phyloP scores from a whole-genome alignment of 2,888 invertebrate genomes.

The Platycnemis pennipes region DNA sequence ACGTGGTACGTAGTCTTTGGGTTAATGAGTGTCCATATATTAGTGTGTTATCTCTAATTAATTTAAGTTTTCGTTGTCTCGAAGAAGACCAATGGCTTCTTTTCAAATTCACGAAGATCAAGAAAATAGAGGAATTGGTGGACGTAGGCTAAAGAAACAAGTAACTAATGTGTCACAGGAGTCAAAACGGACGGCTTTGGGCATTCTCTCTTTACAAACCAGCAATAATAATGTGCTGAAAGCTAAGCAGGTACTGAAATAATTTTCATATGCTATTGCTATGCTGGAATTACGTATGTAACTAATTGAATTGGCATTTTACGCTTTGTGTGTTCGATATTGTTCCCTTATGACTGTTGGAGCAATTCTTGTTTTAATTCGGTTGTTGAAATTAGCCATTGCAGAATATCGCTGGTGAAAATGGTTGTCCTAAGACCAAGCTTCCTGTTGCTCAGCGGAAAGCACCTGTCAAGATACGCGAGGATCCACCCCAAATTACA shows the following conservation, averaged over 20 bases:
- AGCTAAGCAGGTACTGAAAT: conserved; percentile 80
- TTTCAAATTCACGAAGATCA: conserved; percentile 89
- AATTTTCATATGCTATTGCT: conserved; percentile 68
- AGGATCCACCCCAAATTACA: neutral
- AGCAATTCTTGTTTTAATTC: conserved; percentile 57
- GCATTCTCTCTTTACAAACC: neutral
- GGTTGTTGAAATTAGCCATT: neutral
- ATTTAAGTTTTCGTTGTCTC: neutral
- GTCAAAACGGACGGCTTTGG: conserved; percentile 56
- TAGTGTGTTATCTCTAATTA: neutral
- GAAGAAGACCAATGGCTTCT: conserved; percentile 82
- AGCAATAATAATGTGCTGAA: conserved; percentile 29
- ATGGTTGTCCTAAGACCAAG: conserved; percentile 34
- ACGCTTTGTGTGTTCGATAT: neutral
- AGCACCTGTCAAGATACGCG: conserved; percentile 13
- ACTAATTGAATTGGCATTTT: neutral
- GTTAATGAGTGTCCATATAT: neutral
- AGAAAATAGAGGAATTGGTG: conserved; percentile 84
- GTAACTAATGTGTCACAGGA: conserved; percentile 77
- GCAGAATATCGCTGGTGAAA: conserved; percentile 13
- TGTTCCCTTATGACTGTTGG: conserved; percentile 28
- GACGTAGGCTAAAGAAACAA: conserved; percentile 81
- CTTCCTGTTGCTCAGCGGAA: neutral
- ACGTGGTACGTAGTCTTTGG: neutral
- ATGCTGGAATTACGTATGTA: neutral